Percentiles rank a stretch among this genome's conserved stretches.
phyloP scores from a whole-genome alignment of 2,797 vertebrate genomes.

The Pseudochaenichthys georgianus region DNA sequence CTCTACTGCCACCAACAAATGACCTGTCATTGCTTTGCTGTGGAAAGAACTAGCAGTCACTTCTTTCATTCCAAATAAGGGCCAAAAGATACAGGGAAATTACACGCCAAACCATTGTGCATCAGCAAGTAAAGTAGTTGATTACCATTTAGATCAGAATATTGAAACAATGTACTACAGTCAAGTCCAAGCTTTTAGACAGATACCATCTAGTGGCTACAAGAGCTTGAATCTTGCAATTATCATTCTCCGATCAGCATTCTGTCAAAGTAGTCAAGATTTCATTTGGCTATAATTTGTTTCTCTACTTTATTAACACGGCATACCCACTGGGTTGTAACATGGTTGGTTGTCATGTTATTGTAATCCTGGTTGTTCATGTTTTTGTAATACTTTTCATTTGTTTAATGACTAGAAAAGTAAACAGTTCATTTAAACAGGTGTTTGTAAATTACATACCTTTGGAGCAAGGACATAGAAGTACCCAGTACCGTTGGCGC shows the following conservation, averaged over 20 bases:
- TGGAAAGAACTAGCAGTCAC: background rate
- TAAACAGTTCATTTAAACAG: background rate
- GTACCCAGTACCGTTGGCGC: slow-evolving; percentile 96
- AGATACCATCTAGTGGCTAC: background rate
- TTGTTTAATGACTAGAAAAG: slow-evolving; percentile 6
- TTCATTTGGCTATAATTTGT: slow-evolving; percentile 6
- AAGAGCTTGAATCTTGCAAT: slow-evolving; percentile 20
- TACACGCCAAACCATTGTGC: background rate
- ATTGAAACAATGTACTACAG: background rate
- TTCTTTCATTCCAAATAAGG: slow-evolving; percentile 5
- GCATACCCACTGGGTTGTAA: background rate
- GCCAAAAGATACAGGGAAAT: slow-evolving; percentile 1
- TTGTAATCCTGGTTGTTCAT: slow-evolving; percentile 7
- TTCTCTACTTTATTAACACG: slow-evolving; percentile 8
- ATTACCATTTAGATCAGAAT: slow-evolving; percentile 11
- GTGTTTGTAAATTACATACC: slow-evolving; percentile 74
- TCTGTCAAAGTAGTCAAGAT: slow-evolving; percentile 29
- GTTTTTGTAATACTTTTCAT: background rate
- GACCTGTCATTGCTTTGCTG: slow-evolving; percentile 23
- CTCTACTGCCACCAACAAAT: slow-evolving; percentile 29
- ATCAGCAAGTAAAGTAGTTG: slow-evolving; percentile 7
- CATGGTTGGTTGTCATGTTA: background rate
- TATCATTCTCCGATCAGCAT: slow-evolving; percentile 29
- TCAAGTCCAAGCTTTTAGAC: slow-evolving; percentile 1
- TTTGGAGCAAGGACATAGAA: slow-evolving; percentile 96